phyloP scores from a whole-genome alignment of 2,797 vertebrate species.

The Taenioides sp. region DNA sequence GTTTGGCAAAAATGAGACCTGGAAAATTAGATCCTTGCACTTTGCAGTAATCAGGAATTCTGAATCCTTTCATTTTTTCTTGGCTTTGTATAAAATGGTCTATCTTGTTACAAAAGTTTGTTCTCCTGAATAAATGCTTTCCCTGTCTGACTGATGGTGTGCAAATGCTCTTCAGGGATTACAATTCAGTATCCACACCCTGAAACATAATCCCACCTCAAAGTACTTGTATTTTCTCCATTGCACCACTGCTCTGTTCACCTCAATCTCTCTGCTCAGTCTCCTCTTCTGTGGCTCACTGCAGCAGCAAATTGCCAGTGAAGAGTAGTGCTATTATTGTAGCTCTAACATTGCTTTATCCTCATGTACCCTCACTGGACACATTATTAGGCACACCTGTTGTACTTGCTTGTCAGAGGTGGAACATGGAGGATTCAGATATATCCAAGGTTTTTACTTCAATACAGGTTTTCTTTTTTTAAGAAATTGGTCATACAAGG shows the following conservation, averaged over 20 bases:
- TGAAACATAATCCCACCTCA: conserved; percentile 52
- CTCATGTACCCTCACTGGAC: neutral
- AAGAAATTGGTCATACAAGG: neutral
- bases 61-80: neutral
- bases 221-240: conserved; percentile 25
- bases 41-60: neutral
- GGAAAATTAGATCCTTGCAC: neutral
- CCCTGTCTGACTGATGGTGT: conserved; percentile 37
- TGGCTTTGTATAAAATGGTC: conserved; percentile 12
- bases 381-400: neutral
- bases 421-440: neutral
- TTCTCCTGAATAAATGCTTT: conserved; percentile 12
- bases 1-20: neutral
- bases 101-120: conserved; percentile 9
- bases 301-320: conserved; percentile 13
- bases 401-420: neutral
- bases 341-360: neutral
- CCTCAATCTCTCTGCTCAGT: conserved; percentile 29
- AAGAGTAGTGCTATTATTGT: conserved; percentile 2
- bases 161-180: conserved; percentile 45
- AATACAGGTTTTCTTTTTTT: neutral
- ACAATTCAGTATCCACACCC: conserved; percentile 55
- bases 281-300: conserved; percentile 24
- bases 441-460: neutral
- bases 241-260: conserved; percentile 44